phyloP scores from a whole-genome alignment of 1,140 invertebrate species.

The Orchestia grillus region DNA sequence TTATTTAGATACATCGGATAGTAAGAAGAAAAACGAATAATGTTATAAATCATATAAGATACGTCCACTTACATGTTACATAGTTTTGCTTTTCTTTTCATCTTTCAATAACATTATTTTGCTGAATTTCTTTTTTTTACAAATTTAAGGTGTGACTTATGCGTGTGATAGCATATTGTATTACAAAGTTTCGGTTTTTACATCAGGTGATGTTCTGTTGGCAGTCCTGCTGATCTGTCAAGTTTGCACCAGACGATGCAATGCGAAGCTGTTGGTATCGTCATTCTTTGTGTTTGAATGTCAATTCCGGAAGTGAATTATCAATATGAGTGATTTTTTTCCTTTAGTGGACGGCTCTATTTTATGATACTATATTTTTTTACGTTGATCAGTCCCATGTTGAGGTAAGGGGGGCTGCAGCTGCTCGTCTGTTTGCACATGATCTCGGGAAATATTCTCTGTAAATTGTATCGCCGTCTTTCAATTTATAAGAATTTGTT shows the following conservation, averaged over 20 bases:
- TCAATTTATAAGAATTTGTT: background rate
- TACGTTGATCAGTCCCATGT: background rate
- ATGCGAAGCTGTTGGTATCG: background rate
- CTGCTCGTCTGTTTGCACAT: background rate
- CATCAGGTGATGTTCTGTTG: constrained; percentile 38
- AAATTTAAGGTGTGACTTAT: background rate
- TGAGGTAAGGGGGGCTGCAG: background rate
- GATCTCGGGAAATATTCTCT: background rate
- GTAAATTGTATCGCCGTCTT: background rate
- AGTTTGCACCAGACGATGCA: constrained; percentile 30
- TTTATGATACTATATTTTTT: constrained; percentile 22
- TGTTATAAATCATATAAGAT: no score
- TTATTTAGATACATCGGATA: no score
- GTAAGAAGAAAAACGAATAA: no score
- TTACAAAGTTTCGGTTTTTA: background rate
- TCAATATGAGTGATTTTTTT: background rate
- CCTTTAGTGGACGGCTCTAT: background rate
- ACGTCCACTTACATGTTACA: no score
- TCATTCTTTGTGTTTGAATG: background rate
- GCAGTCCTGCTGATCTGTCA: constrained; percentile 19
- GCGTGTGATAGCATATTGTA: background rate
- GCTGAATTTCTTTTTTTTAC: background rate
- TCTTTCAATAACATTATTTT: no score
- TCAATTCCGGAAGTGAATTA: background rate
- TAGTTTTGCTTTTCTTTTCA: no score